Evolutionary conservation across 1,140 invertebrate genomes (phyloP), one percentile per base, ranked within the genome.

Genomic region (Hylaeus volcanicus): DNA sequence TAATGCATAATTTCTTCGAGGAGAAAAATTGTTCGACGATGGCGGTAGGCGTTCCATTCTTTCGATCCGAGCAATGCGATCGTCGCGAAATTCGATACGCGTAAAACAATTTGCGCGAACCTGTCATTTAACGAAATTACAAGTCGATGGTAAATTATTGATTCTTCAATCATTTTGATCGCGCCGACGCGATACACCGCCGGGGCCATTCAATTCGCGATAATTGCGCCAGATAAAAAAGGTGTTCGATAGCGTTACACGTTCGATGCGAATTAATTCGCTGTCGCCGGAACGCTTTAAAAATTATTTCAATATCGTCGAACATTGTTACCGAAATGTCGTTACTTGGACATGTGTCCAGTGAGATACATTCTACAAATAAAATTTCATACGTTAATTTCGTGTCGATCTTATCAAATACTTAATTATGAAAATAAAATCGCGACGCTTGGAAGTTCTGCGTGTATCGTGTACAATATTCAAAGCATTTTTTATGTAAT

Each of bases 161-260:
- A 73, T 79, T 53, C 58, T 78, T 78, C 63, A 63, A 78, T 78
- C 76, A 41, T 43, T 71, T 43, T 45, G 76, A 78, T 72, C 63
- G 68, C 76, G 43, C 58, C 39, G 56, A 78, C 76, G 26, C 76
- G 68, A 55, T 78, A 75, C 73, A 75, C 48, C 61, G 48, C 14
- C 51, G 51, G 51, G 51, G 61, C 15, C 51, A 66, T 66, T 51
- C 37, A 63, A 55, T 41, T 63, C 39, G 76, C 76, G 76, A 78
- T 78, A 69, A 78, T 78, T 72, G 48, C 76, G 68, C 15, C 15
- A 63, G 76, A 78, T 78, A 78, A 72, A 65, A 60, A 78, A 61
- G 68, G 48, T 78, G 76, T 78, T 14, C 76, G 58, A 72, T 53
- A 72, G 53, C 58, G 76, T 37, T 53, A 78, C 76, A 64, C 12